These are phyloP conservation scores for Therioaphis trifolii DNA, from an alignment of 2,888 invertebrate genomes.

Conservation along the genomic window DNA sequence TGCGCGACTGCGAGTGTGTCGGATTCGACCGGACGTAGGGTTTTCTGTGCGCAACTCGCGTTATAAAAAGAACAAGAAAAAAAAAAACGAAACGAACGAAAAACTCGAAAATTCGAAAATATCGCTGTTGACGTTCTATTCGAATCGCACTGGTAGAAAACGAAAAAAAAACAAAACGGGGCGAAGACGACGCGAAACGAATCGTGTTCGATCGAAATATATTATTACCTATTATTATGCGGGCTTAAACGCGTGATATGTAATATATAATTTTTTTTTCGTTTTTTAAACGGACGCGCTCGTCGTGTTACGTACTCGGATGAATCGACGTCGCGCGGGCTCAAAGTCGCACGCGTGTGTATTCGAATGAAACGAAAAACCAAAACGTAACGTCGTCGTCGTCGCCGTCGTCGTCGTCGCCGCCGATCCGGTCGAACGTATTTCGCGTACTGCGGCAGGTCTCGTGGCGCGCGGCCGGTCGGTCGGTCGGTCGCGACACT, in stretches of 20 bases:
- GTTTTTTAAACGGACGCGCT: not conserved
- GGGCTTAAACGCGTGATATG: too few species aligned
- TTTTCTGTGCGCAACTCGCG: too few species aligned
- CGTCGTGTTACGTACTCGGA: not conserved
- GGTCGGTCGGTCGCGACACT: conserved; percentile 22
- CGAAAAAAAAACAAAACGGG: not conserved
- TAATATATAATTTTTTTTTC: too few species aligned
- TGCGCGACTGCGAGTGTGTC: not conserved
- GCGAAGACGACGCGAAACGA: too few species aligned
- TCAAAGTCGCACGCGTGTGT: conserved; percentile 14
- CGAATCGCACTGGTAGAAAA: conserved; percentile 16
- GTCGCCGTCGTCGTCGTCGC: conserved; percentile 29
- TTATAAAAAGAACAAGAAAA: not conserved
- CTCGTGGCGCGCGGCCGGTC: conserved; percentile 30
- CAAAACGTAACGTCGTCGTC: not conserved
- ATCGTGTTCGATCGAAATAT: too few species aligned
- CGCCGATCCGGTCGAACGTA: conserved; percentile 57
- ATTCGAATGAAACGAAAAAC: not conserved
- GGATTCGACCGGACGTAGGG: not conserved
- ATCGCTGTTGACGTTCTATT: too few species aligned
- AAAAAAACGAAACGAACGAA: not conserved
- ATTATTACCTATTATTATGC: too few species aligned
- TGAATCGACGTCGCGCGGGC: not conserved
- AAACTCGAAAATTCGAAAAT: too few species aligned
- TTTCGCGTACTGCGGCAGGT: conserved; percentile 49